phyloP scores from a whole-genome alignment of 2,888 invertebrate species.

The Troilus luridus region DNA sequence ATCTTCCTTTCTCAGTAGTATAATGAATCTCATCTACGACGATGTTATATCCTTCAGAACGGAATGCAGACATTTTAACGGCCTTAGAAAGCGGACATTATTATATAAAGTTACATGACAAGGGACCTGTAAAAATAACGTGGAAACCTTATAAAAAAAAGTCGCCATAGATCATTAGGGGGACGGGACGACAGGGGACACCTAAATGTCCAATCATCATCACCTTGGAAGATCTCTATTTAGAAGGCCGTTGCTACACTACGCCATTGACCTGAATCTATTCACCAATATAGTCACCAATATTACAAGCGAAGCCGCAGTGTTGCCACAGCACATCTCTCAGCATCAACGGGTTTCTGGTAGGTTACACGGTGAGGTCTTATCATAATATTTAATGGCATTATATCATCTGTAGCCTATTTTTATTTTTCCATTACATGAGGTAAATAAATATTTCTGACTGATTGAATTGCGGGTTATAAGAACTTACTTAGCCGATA shows the following conservation, averaged over 20 bases:
- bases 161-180: background rate
- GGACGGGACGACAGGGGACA: background rate
- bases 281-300: background rate
- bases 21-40: background rate
- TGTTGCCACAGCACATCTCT: background rate
- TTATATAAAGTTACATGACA: background rate
- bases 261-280: conserved; percentile 22
- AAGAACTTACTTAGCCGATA: too few species aligned
- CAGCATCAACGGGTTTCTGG: background rate
- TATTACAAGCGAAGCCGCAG: background rate
- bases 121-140: background rate
- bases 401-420: background rate
- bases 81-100: background rate
- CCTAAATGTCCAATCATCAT: background rate
- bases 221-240: conserved; percentile 46
- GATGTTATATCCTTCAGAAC: background rate
- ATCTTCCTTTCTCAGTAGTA: too few species aligned
- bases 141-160: background rate
- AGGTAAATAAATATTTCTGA: too few species aligned
- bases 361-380: conserved; percentile 7
- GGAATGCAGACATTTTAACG: background rate
- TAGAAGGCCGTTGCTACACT: conserved; percentile 23
- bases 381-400: background rate
- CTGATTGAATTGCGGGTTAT: too few species aligned
- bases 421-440: background rate